Base-by-base conservation (phyloP, 2,113 vertebrate species). In the Ochotona princeps region DNA sequence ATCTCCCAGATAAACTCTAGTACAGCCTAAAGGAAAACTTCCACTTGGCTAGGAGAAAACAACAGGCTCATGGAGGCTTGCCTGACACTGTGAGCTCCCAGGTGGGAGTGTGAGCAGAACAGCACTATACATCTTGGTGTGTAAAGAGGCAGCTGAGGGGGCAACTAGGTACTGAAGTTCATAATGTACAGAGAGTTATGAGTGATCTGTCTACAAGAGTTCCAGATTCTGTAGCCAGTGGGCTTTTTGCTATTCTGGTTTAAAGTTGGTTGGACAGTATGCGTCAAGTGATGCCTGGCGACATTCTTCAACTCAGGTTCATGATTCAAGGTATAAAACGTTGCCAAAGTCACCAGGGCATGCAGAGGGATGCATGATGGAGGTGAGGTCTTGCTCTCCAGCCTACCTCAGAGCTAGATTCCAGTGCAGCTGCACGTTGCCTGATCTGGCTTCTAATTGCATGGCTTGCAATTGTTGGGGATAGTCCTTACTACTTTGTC, bases 311-410 rank as follows among this genome's bases (percentile, higher is more conserved):
- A 32, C 4, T 72, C 57, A 17, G 0, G 1, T 44, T 44, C 5
- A 23, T 51, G 66, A 49, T 38, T 20, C 14, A 47, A 32, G 5
- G 28, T 2, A 5, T 7, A 26, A 72, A 65, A 10, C 54, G 0
- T 7, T 28, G 75, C 12, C 6, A 23, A 35, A 5, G 2, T 80
- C 21, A 3, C 26, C 3, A 38, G 47, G 32, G 11, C 0, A 8
- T 15, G 35, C 0, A 1, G 7, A 35, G 8, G 32, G 23, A 25
- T 8, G 1, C 7, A 8, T 4, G 0, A 0, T 17, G 5, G 5
- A 72, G 17, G 12, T 35, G 23, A 21, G 38, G 7, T 1, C 0
- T 17, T 9, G 28, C 12, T 32, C 4, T 1, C 1, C 11, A 7
- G 4, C 18, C n/a, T 66, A 5, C 17, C 11, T 61, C 20, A 11